phyloP scores from a whole-genome alignment of 2,113 vertebrate species.

The Tyto alba region DNA sequence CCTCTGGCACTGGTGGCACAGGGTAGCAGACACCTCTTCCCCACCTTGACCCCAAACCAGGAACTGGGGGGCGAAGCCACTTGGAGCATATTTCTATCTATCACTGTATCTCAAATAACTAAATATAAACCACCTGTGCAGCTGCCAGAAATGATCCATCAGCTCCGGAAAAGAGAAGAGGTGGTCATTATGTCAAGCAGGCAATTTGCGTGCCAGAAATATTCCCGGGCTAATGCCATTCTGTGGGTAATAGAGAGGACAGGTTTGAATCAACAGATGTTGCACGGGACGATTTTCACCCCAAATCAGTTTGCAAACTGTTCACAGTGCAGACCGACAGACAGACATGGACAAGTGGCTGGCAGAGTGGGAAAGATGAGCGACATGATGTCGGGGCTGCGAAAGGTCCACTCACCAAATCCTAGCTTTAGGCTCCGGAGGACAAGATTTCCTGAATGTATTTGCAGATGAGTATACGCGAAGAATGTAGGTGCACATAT shows the following conservation, averaged over 20 bases:
- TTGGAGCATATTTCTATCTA: neutral
- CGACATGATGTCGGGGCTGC: neutral
- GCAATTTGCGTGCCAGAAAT: accelerated
- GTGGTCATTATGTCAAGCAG: neutral
- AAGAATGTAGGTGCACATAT: neutral
- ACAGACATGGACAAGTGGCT: accelerated
- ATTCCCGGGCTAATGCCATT: neutral
- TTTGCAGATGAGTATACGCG: accelerated
- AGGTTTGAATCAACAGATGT: neutral
- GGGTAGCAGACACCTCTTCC: neutral
- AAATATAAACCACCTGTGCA: neutral
- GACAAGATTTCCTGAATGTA: neutral
- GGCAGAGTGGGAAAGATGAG: neutral
- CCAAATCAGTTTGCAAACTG: neutral
- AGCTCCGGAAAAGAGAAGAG: neutral
- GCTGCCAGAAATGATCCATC: neutral
- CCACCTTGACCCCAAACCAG: neutral
- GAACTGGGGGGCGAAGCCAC: neutral
- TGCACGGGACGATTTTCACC: neutral
- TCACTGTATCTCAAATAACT: neutral
- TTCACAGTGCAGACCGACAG: neutral
- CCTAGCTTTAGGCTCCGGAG: neutral
- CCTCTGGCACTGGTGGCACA: accelerated
- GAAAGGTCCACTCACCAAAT: neutral
- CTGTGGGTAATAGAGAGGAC: neutral